Conservation (phyloP, 2,888 invertebrate genomes). For the Brachypterus glaber region DNA sequence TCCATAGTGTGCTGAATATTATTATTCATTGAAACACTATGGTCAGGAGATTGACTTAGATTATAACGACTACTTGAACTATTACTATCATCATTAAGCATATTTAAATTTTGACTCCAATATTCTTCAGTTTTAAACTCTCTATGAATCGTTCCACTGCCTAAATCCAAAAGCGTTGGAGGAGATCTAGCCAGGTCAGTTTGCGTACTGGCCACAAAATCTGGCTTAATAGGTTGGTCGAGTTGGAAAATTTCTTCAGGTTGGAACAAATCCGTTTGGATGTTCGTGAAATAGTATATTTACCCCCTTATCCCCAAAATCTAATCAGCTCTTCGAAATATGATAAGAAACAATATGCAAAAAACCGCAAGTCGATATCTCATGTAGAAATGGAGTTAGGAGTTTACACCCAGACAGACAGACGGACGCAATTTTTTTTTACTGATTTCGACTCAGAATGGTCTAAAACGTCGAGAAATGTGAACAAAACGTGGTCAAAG, state of each 20-base stretch:
- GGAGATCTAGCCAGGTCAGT: slow-evolving; percentile 50
- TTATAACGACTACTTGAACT: slow-evolving; percentile 36
- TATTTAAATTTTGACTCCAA: slow-evolving; percentile 46
- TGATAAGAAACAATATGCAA: no score
- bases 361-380: no score
- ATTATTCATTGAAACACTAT: slow-evolving; percentile 37
- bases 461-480: no score
- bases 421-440: no score
- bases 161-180: slow-evolving; percentile 59
- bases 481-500: no score
- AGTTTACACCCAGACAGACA: no score
- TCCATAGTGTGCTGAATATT: slow-evolving; percentile 30
- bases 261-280: slow-evolving; percentile 60
- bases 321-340: no score
- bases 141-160: slow-evolving; percentile 55
- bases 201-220: slow-evolving; percentile 46
- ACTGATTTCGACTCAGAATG: no score
- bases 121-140: slow-evolving; percentile 52
- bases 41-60: slow-evolving; percentile 46
- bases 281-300: slow-evolving; percentile 52
- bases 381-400: no score
- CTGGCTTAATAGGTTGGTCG: slow-evolving; percentile 60
- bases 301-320: no score
- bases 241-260: slow-evolving; percentile 71
- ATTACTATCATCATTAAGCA: slow-evolving; percentile 31